Evolutionary conservation across 2,888 invertebrate species (phyloP).

Genomic region (Euplagia quadripunctaria): DNA sequence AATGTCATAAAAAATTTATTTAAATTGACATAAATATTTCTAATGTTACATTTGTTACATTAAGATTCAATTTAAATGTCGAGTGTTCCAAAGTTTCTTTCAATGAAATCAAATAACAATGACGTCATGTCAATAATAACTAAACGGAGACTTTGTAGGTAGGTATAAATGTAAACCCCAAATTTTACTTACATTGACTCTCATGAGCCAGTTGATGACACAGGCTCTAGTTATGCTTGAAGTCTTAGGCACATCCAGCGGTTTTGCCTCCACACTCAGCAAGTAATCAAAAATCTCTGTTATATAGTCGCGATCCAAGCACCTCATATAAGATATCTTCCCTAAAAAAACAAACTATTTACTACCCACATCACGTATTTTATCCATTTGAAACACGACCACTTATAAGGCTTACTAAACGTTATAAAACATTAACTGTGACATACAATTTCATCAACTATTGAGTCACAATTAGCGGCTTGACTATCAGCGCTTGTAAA

Average conservation of each 20-base stretch:
- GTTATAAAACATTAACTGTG: background rate
- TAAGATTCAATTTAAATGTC: background rate
- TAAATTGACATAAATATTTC: background rate
- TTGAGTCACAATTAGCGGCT: constrained; percentile 24
- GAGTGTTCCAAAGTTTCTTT: background rate
- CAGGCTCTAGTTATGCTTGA: constrained; percentile 68
- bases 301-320: constrained; percentile 62
- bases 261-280: constrained; percentile 58
- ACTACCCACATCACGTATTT: constrained; percentile 19
- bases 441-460: constrained; percentile 20
- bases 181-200: constrained; percentile 72
- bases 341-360: constrained; percentile 53
- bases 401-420: background rate
- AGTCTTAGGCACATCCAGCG: constrained; percentile 50
- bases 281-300: constrained; percentile 67
- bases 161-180: background rate
- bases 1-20: background rate
- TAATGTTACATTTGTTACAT: background rate
- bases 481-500: constrained; percentile 17
- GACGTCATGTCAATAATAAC: background rate
- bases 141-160: background rate
- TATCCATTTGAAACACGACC: constrained; percentile 26
- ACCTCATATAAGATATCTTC: constrained; percentile 56
- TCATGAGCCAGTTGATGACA: constrained; percentile 80
- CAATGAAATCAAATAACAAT: background rate